Evolutionary conservation across 2,888 invertebrate genomes (phyloP).

Genomic region (Mythimna vitellina): DNA sequence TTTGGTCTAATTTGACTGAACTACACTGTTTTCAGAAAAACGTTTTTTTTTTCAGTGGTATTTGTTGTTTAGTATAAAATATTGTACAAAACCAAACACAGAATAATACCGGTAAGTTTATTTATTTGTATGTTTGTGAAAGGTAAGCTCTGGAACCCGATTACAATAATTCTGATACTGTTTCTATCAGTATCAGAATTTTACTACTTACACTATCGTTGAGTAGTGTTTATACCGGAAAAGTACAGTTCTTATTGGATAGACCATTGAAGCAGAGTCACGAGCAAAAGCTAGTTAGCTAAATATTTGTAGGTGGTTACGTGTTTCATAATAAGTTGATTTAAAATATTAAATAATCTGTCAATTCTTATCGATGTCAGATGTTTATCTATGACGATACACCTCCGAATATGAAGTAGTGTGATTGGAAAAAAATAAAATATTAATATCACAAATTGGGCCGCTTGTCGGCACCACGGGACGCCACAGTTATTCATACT

Average conservation of each 20-base stretch:
- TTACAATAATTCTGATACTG: background rate
- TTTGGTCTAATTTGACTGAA: too few relatives aligned
- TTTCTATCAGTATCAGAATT: background rate
- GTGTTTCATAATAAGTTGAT: constrained; percentile 20
- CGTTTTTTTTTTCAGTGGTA: too few relatives aligned
- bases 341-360: constrained; percentile 36
- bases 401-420: constrained; percentile 23
- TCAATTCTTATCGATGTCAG: constrained; percentile 34
- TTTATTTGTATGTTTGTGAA: background rate
- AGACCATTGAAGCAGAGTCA: background rate
- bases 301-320: constrained; percentile 13
- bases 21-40: too few relatives aligned
- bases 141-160: background rate
- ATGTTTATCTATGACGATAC: constrained; percentile 47
- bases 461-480: constrained; percentile 38
- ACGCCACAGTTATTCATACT: constrained; percentile 46
- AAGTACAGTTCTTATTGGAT: background rate
- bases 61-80: too few relatives aligned
- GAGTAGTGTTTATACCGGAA: background rate
- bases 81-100: too few relatives aligned
- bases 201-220: background rate
- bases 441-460: constrained; percentile 41
- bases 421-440: constrained; percentile 29
- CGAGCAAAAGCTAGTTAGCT: background rate
- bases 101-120: too few relatives aligned